Evolutionary conservation across 37 sponge, comb jelly and placozoan genomes (phyloP).

Genomic region (Lycopodina hypogea): DNA sequence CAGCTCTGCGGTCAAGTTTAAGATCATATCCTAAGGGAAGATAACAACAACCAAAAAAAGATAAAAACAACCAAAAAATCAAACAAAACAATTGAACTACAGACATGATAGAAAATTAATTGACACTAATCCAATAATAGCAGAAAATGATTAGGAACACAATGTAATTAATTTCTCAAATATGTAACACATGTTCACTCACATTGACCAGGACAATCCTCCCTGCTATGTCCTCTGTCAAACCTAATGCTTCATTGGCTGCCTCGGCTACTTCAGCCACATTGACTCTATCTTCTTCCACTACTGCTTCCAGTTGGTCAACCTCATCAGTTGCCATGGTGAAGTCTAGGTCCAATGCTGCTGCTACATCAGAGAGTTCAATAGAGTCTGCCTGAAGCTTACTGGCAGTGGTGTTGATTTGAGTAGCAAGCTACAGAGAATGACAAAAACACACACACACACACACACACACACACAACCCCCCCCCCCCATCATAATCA

Average conservation of each 20-base stretch:
- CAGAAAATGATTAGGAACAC: too few relatives aligned
- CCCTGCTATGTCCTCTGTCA: not conserved
- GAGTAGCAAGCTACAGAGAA: slow-evolving; percentile 11
- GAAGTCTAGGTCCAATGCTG: not conserved
- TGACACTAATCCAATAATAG: too few relatives aligned
- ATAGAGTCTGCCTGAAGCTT: not conserved
- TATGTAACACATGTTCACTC: too few relatives aligned
- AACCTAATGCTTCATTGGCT: slow-evolving; percentile 15
- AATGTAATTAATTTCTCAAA: too few relatives aligned
- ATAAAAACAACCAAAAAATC: not conserved
- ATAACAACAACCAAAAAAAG: not conserved
- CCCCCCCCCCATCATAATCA: too few relatives aligned
- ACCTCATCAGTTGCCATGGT: not conserved
- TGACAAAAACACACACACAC: not conserved
- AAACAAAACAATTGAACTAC: too few relatives aligned
- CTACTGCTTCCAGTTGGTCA: slow-evolving; percentile 5
- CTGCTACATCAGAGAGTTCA: not conserved
- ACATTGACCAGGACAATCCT: not conserved
- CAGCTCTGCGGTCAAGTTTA: slow-evolving; percentile 22
- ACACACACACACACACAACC: not conserved
- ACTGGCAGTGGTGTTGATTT: not conserved
- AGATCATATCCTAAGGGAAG: not conserved
- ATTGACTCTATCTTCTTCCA: slow-evolving; percentile 7
- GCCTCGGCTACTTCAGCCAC: slow-evolving; percentile 12
- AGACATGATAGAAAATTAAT: too few relatives aligned